phyloP scores from a whole-genome alignment of 2,797 vertebrate species.

The Gymnothorax javanicus region DNA sequence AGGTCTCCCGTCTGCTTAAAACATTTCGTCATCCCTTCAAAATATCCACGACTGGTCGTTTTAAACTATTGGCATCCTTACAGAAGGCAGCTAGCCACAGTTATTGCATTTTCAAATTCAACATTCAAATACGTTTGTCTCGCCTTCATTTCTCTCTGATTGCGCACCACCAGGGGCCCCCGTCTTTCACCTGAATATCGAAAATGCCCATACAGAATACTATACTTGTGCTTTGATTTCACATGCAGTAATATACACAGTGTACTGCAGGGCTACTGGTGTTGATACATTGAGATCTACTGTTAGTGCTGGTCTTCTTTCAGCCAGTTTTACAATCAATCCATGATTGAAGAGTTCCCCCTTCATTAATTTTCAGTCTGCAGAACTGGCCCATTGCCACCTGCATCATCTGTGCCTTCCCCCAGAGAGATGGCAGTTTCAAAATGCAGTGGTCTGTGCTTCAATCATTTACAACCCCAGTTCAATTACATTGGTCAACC shows the following conservation, averaged over 20 bases:
- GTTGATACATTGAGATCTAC: neutral
- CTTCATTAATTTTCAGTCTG: neutral
- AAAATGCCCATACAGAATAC: conserved; percentile 10
- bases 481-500: neutral
- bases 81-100: no score
- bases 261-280: neutral
- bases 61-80: neutral
- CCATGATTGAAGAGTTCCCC: neutral
- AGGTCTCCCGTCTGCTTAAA: neutral
- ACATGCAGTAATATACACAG: neutral
- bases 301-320: neutral
- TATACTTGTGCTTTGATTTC: conserved; percentile 7
- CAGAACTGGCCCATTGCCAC: neutral
- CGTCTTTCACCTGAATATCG: neutral
- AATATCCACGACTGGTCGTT: neutral
- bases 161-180: neutral
- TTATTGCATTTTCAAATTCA: neutral
- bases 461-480: neutral
- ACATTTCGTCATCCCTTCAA: neutral
- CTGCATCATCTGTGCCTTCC: neutral
- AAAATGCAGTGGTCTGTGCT: neutral
- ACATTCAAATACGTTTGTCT: neutral
- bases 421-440: neutral
- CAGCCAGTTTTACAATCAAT: neutral
- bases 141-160: neutral